These are phyloP conservation scores for Spilosoma lubricipeda DNA, from an alignment of 2,888 invertebrate genomes.

Conservation along the genomic window DNA sequence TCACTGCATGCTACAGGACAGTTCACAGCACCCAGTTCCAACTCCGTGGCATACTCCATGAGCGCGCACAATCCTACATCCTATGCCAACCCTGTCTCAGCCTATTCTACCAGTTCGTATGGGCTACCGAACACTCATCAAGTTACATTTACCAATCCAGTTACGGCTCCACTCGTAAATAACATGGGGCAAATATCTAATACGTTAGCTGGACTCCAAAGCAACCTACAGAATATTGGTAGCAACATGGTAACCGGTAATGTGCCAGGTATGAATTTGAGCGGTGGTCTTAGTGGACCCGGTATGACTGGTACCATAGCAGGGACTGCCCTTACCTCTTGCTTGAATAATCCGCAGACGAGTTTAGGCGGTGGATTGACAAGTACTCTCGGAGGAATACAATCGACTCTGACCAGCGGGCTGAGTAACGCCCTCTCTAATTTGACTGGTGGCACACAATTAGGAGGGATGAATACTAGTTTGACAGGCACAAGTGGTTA, in stretches of 20 bases:
- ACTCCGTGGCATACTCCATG: constrained; percentile 82
- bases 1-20: constrained; percentile 81
- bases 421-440: constrained; percentile 78
- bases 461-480: constrained; percentile 78
- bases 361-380: constrained; percentile 78
- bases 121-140: constrained; percentile 82
- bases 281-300: constrained; percentile 77
- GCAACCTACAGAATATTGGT: constrained; percentile 77
- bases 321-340: constrained; percentile 79
- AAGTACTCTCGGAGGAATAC: constrained; percentile 77
- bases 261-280: constrained; percentile 77
- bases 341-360: constrained; percentile 78
- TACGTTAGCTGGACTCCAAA: constrained; percentile 81
- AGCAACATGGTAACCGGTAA: constrained; percentile 63
- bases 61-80: constrained; percentile 83
- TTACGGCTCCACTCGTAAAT: constrained; percentile 81
- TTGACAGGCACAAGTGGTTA: constrained; percentile 73
- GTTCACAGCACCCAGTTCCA: constrained; percentile 80
- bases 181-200: constrained; percentile 83
- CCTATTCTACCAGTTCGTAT: constrained; percentile 80
- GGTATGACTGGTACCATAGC: constrained; percentile 83
- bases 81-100: constrained; percentile 83
- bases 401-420: constrained; percentile 76
- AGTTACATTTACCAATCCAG: constrained; percentile 83
- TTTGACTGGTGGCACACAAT: constrained; percentile 75